Conservation (phyloP, 2,113 vertebrate species). For the Opisthocomus hoazin region DNA sequence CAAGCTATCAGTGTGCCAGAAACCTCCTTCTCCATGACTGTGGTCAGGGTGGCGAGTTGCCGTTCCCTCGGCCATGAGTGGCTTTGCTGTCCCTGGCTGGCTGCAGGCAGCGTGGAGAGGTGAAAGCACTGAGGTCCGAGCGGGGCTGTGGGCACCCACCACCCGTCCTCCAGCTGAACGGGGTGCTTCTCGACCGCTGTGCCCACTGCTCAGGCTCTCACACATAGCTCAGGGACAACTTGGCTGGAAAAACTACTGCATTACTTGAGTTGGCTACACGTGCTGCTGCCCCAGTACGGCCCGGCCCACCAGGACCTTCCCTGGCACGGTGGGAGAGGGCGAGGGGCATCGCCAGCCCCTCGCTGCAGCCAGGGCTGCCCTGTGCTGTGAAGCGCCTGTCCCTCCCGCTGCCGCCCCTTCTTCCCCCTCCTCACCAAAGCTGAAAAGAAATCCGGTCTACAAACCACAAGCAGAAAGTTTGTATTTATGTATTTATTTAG, state of each 20-base stretch:
- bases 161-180: background rate
- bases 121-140: background rate
- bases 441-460: fast-evolving
- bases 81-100: background rate
- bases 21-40: background rate
- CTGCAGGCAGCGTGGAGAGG: background rate
- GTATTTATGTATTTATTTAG: constrained; percentile 54
- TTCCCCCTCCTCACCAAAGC: no score
- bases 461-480: fast-evolving
- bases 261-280: background rate
- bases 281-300: background rate
- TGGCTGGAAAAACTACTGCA: background rate
- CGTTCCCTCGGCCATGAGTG: fast-evolving
- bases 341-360: background rate
- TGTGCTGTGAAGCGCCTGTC: fast-evolving
- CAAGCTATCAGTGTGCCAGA: background rate
- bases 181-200: background rate
- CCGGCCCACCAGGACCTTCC: background rate
- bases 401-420: background rate
- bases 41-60: fast-evolving
- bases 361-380: background rate
- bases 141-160: fast-evolving
- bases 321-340: fast-evolving
- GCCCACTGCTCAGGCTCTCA: background rate
- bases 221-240: background rate